Base-by-base conservation (phyloP, 1,140 invertebrate species). In the Arctopsyche grandis region DNA sequence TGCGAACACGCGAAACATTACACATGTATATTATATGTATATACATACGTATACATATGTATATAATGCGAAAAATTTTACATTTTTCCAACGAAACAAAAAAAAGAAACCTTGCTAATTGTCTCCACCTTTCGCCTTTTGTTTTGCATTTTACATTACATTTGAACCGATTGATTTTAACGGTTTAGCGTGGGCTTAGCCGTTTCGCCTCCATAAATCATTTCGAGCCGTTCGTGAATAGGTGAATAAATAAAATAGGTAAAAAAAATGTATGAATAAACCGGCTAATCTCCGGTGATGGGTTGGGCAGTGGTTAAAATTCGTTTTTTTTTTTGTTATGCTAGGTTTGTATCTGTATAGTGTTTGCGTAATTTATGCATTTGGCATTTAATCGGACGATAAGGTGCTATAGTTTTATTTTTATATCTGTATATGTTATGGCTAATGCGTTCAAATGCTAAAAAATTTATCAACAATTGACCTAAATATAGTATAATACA, bases 151-250 rank as follows among this genome's bases (percentile, higher is more conserved):
- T 66, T 26, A 22, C 14, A 9, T 12, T 66, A 66, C 24, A 66
- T 66, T 66, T 66, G 3, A 22, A 26, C 63, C 63, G 63, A 66
- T 66, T 66, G 63, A 66, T 66, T 66, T 66, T 66, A 66, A 66
- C 24, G 63, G 63, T 66, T 66, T 66, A 9, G 63, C 14, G 63
- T 66, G 63, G 63, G 63, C 63, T 26, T 22, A 14, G 63, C 19
- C 24, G 21, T 24, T 66, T 66, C 63, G 19, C 21, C 19, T 12
- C 9, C 63, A 66, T 66, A 66, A 66, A 66, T 66, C 63, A 66
- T 66, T 26, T 26, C 63, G 29, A 26, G 14, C 21, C 63, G 63
- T 4, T 26, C 21, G 21, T 21, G 21, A 60, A 60, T 60, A 22
- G 21, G 16, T 22, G 63, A 66, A 66, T 26, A 52, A 52, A 52